Base-by-base conservation (phyloP, 2,113 vertebrate species). In the Lampris megalopsis region DNA sequence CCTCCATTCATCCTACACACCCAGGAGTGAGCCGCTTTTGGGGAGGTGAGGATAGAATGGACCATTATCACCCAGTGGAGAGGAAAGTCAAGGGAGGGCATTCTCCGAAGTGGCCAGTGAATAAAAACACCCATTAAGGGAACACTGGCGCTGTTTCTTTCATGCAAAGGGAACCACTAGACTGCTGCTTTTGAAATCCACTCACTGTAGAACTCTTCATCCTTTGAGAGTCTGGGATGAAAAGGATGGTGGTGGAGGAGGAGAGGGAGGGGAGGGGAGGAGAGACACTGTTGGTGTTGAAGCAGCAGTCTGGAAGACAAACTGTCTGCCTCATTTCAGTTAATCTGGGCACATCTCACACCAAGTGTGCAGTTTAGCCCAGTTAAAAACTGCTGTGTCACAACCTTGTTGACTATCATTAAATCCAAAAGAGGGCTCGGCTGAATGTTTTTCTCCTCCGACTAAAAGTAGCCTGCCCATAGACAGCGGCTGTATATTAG, bases 401-500 rank as follows among this genome's bases (percentile, higher is more conserved):
- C 5, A 3, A 38, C 38, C 45, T 42, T 49, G 52, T 49, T 77
- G 52, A 69, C 81, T 75, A 59, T 60, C 9, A n/a, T 65, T 63
- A 37, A 36, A 11, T 8, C 37, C 61, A 42, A 50, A 36, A 36
- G 9, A 45, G 50, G 60, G 52, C 42, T 59, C 4, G 49, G 4
- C 36, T 63, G 50, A 62, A 70, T 52, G 42, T 81, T 83, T 78
- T 75, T 53, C 24, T 10, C 9, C 52, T 68, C 38, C 57, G 49
- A 9, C 77, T 83, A 84, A 82, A 87, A 84, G 76, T 62, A 86
- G 63, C 76, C 5, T 2, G 1, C 48, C 62, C 37, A 36, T 48
- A 9, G n/a, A 52, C 63, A 71, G 63, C 43, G 61, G 68, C 9
- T 76, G 63, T 79, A 65, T 84, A 85, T 82, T 74, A 75, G 65